These are phyloP conservation scores for Corythornis vintsioides DNA, from an alignment of 2,113 vertebrate genomes.

Conservation along the genomic window DNA sequence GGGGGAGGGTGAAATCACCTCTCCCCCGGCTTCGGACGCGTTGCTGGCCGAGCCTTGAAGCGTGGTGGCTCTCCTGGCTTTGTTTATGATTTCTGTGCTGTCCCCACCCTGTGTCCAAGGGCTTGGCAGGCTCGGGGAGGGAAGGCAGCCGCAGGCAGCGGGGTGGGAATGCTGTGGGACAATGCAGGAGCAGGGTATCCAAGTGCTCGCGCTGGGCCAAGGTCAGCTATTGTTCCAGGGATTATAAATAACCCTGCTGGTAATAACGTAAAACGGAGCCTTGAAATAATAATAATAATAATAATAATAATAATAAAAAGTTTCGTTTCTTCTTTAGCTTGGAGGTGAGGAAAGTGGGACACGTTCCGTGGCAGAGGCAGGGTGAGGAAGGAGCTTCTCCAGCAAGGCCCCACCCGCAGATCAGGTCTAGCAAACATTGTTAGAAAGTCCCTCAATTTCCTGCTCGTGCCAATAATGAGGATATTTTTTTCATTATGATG, in stretches of 20 bases:
- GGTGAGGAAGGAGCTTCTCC: neutral
- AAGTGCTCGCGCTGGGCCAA: slow-evolving; percentile 38
- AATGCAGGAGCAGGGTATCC: slow-evolving; percentile 52
- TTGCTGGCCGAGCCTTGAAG: neutral
- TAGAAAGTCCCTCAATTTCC: neutral
- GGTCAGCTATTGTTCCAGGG: slow-evolving; percentile 71
- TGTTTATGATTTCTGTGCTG: neutral
- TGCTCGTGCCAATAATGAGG: neutral
- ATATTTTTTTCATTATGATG: too few relatives aligned
- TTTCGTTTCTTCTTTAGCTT: neutral
- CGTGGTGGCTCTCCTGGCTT: neutral
- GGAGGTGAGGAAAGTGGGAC: neutral
- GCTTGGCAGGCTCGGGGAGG: slow-evolving; percentile 32
- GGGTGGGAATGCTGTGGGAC: slow-evolving; percentile 61
- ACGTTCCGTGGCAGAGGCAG: neutral
- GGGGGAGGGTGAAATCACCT: neutral
- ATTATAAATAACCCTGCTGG: slow-evolving; percentile 67
- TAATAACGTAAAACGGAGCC: slow-evolving; percentile 41
- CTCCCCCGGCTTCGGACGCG: neutral
- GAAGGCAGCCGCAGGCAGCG: neutral
- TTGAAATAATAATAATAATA: neutral
- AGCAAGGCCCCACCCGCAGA: neutral
- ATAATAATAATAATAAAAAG: slow-evolving; percentile 17
- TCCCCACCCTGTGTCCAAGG: slow-evolving; percentile 46
- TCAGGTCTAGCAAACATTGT: neutral